A percentile compares a stretch with the other conserved stretches of the same genome.
Evolutionary conservation across 1,140 invertebrate species (phyloP).

Genomic region (Zaprionus camerounensis): DNA sequence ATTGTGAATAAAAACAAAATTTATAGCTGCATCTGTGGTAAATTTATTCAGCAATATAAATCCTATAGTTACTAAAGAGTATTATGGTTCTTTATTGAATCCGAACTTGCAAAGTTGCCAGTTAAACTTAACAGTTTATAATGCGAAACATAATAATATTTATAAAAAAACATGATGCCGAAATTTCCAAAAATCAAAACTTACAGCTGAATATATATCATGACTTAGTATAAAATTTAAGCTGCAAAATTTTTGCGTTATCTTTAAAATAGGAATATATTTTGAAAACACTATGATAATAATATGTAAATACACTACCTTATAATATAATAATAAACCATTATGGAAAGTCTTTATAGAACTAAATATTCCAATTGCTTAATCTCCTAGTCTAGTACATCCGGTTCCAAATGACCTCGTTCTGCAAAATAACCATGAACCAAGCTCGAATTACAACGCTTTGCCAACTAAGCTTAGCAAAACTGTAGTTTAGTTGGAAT

Average conservation of each 20-base stretch:
- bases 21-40: neutral
- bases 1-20: neutral
- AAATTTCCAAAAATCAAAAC: too few species aligned
- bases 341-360: neutral
- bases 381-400: neutral
- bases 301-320: neutral
- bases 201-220: too few species aligned
- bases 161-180: too few species aligned
- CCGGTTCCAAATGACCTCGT: neutral
- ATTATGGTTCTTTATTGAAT: too few species aligned
- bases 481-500: conserved; percentile 16
- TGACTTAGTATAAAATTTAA: too few species aligned
- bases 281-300: neutral
- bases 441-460: conserved; percentile 4
- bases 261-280: neutral
- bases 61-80: neutral
- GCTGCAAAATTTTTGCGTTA: too few species aligned
- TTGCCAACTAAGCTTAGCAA: neutral
- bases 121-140: too few species aligned
- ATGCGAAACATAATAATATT: too few species aligned
- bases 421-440: neutral
- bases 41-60: neutral
- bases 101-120: too few species aligned
- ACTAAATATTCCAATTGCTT: neutral
- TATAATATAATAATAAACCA: neutral